Percentiles rank a stretch among this genome's conserved stretches.
Evolutionary conservation across 1,140 invertebrate genomes (phyloP).

Genomic region (Drosophila serrata): DNA sequence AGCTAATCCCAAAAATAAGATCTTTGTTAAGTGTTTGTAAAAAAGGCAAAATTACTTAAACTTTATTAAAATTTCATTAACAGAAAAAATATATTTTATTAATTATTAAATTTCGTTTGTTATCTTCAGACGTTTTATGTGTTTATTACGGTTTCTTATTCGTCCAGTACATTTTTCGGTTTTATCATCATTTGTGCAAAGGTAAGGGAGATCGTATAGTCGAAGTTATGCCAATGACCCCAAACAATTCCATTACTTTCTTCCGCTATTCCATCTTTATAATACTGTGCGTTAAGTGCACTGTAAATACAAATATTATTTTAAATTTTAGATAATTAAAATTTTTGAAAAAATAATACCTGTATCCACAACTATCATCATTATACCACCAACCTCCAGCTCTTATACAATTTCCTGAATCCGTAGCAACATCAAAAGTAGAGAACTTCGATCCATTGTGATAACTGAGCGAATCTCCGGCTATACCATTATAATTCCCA

Average conservation of each 20-base stretch:
- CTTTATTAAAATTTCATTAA: too few species aligned
- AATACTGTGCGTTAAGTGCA: constrained; percentile 8
- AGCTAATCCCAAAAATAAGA: too few species aligned
- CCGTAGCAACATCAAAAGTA: neutral
- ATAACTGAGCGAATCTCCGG: neutral
- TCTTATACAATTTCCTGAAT: neutral
- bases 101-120: too few species aligned
- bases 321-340: neutral
- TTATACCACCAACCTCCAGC: constrained; percentile 24
- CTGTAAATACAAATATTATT: neutral
- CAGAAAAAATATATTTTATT: too few species aligned
- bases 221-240: neutral
- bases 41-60: too few species aligned
- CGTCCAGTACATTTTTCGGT: neutral
- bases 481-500: constrained; percentile 88
- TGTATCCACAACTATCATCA: neutral
- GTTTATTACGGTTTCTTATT: too few species aligned
- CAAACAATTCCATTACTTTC: neutral
- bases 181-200: constrained; percentile 1
- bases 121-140: too few species aligned
- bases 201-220: neutral
- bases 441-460: neutral
- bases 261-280: neutral
- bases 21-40: too few species aligned
- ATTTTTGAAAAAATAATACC: neutral